Evolutionary conservation across 2,797 vertebrate genomes (phyloP), one percentile per base, ranked within the genome.

Genomic region (Phrynocephalus vlangalii): DNA sequence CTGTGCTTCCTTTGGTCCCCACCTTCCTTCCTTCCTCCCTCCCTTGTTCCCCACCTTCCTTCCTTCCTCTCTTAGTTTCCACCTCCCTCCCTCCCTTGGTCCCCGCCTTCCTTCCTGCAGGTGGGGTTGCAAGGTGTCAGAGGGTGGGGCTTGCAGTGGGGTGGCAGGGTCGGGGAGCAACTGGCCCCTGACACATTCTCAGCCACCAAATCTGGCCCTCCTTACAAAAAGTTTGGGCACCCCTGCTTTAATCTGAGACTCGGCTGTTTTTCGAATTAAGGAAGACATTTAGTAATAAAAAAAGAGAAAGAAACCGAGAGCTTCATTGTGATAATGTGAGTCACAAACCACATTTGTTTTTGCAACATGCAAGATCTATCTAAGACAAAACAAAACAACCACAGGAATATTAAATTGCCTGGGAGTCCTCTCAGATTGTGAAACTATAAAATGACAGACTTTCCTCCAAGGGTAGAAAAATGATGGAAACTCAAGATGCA

Each of bases 351-450:
- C 28, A 84, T 79, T 71, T 30, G 82, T 18, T 8, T 79, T 26
- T 78, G 82, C 28, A 82, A 82, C 20, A 56, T 63, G 67, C 13
- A 88, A 79, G 71, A 66, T 79, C 52, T 72, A 50, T 30, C n/a
- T 67, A 56, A 56, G 52, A 56, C 5, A 8, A 56, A 56, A 13
- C 9, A 71, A 66, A 79, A 79, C 48, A 86, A 86, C 38, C 38
- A 44, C 38, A 71, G 68, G 10, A 9, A 16, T 71, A 70, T 15
- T 71, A 24, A 44, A 83, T 71, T 84, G 16, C 24, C 44, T 72
- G 63, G 48, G 72, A 50, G 75, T 22, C 76, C 63, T 76, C 82
- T 76, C 73, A 76, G 48, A 22, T 77, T 60, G 22, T 33, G 63
- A 76, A 56, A 48, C 1, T 56, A n/a, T 67, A 24, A 52, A 78